Percentiles rank a stretch among this genome's conserved stretches.
These are phyloP conservation scores for Bujurquina vittata DNA, from an alignment of 2,113 vertebrate species.

Conservation along the genomic window DNA sequence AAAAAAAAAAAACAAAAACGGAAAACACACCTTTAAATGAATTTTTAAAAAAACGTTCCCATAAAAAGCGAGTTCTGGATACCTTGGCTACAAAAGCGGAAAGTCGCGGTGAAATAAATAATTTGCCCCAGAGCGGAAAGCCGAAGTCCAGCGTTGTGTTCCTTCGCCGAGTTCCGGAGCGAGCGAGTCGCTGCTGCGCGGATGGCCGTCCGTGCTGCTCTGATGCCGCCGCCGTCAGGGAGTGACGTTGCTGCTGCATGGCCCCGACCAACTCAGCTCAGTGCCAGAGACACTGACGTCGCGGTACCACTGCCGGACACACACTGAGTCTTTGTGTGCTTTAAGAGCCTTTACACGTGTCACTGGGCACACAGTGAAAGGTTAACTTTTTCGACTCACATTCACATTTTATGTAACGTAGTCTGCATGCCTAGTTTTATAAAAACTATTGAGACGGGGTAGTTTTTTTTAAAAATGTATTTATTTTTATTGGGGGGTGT, in stretches of 20 bases:
- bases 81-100: slow-evolving; percentile 26
- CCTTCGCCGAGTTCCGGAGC: slow-evolving; percentile 53
- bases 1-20: neutral
- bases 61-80: neutral
- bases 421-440: neutral
- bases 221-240: slow-evolving; percentile 54
- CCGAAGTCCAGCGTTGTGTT: slow-evolving; percentile 2
- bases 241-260: slow-evolving; percentile 67
- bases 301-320: slow-evolving; percentile 2
- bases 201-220: slow-evolving; percentile 46
- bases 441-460: neutral
- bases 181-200: slow-evolving; percentile 42
- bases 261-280: slow-evolving; percentile 37
- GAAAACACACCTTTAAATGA: neutral
- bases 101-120: slow-evolving; percentile 22
- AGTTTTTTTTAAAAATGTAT: too few relatives aligned
- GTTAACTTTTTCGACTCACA: slow-evolving; percentile 11
- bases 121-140: slow-evolving; percentile 6
- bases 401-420: neutral
- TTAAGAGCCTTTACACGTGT: slow-evolving; percentile 17
- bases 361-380: neutral
- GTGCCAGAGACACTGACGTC: slow-evolving; percentile 62
- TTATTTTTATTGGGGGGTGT: neutral
- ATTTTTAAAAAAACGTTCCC: neutral
- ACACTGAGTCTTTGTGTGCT: slow-evolving; percentile 51